Percentiles rank a stretch among this genome's conserved stretches.
phyloP scores from a whole-genome alignment of 1,140 invertebrate genomes.

The Aphelinus certus region DNA sequence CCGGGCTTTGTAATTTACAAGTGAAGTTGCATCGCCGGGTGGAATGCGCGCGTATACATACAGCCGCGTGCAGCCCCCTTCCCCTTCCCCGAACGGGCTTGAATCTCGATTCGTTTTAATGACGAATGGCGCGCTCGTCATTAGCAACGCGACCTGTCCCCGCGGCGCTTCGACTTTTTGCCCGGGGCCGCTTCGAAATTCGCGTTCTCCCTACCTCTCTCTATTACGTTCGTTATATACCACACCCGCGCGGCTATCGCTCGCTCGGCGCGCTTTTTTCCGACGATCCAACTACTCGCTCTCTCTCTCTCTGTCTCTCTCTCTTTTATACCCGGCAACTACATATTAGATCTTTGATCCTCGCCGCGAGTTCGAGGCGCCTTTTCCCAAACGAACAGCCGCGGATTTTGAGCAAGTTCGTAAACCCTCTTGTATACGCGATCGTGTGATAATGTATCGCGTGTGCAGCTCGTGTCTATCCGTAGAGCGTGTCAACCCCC shows the following conservation, averaged over 20 bases:
- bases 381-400: too few relatives aligned
- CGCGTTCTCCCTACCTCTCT: constrained; percentile 6
- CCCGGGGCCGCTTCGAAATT: neutral
- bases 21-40: constrained; percentile 32
- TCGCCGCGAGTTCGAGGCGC: too few relatives aligned
- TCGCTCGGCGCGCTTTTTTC: neutral
- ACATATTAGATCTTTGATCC: too few relatives aligned
- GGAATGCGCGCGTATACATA: neutral
- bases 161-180: constrained; percentile 16
- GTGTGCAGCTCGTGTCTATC: too few relatives aligned
- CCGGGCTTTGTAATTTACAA: constrained; percentile 37
- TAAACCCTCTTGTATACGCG: too few relatives aligned
- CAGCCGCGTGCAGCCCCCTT: neutral
- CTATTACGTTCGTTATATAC: neutral
- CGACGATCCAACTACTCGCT: too few relatives aligned
- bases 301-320: constrained; percentile 2
- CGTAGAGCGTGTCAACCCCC: too few relatives aligned
- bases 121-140: constrained; percentile 35
- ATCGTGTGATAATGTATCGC: too few relatives aligned
- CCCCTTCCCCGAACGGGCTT: neutral
- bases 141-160: constrained; percentile 30
- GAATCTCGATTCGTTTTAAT: constrained; percentile 36
- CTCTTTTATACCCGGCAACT: neutral
- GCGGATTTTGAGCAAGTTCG: too few relatives aligned
- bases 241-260: neutral